These are phyloP conservation scores for Tipula unca DNA, from an alignment of 2,888 invertebrate genomes.

Conservation along the genomic window DNA sequence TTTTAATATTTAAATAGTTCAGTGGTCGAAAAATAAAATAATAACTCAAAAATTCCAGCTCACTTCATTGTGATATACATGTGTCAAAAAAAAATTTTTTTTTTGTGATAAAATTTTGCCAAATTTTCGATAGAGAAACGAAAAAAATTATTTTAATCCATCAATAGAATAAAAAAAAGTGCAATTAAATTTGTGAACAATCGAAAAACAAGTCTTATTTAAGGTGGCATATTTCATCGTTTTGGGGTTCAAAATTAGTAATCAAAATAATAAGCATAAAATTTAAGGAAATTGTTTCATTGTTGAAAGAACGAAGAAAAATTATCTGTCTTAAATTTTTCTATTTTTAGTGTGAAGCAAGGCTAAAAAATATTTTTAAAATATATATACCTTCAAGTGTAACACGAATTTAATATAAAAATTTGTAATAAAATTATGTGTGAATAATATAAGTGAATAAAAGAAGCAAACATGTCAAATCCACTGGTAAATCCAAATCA, in stretches of 20 bases:
- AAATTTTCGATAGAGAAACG: conserved; percentile 1
- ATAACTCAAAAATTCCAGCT: not conserved
- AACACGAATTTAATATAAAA: not conserved
- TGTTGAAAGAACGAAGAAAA: not conserved
- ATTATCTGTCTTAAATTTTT: not conserved
- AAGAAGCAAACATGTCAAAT: not conserved
- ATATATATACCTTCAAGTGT: not conserved
- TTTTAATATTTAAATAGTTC: not conserved
- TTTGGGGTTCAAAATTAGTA: not conserved
- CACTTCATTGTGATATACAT: not conserved
- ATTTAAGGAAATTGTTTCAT: not conserved
- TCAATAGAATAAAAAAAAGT: not conserved
- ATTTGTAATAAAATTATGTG: not conserved
- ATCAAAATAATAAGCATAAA: not conserved
- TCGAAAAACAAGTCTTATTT: not conserved
- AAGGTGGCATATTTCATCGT: not conserved
- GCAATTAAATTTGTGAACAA: not conserved
- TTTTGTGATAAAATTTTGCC: not conserved
- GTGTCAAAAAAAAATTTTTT: conserved; percentile 2
- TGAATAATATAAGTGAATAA: not conserved
- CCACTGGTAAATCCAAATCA: not conserved
- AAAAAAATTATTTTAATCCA: not conserved
- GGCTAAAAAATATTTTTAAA: not conserved
- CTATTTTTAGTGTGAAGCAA: not conserved
- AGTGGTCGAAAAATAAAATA: not conserved